Evolutionary conservation across 2,113 vertebrate species (phyloP).

Genomic region (Alces alces): DNA sequence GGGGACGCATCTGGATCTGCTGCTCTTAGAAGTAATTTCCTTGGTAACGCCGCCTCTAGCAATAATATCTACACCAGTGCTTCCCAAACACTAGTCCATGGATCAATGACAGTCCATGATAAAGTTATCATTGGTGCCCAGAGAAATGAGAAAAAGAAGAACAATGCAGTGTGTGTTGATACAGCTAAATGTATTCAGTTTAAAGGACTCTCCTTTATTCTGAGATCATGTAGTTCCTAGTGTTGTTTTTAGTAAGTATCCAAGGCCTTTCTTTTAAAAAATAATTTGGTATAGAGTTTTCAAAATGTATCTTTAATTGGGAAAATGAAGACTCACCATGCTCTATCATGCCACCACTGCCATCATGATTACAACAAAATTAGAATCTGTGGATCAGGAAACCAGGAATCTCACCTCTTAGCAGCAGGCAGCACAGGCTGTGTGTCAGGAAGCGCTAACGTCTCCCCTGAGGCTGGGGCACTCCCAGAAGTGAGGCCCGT

Average conservation of each 20-base stretch:
- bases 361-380: not conserved
- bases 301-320: not conserved
- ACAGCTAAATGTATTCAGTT: not conserved
- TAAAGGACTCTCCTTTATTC: not conserved
- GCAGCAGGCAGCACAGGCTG: not conserved
- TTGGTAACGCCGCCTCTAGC: not conserved
- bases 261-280: not conserved
- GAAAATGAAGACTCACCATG: not conserved
- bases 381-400: not conserved
- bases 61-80: not conserved
- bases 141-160: slow-evolving; percentile 9
- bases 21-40: slow-evolving; percentile 22
- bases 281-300: not conserved
- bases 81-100: not conserved
- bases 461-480: not conserved
- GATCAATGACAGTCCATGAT: slow-evolving; percentile 41
- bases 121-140: not conserved
- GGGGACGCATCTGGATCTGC: not conserved
- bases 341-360: not conserved
- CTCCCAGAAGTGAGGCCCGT: not conserved
- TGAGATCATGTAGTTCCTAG: not conserved
- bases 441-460: not conserved
- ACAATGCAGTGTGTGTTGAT: not conserved
- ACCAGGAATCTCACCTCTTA: not conserved
- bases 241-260: not conserved